A percentile compares a stretch with the other conserved stretches of the same genome.
These are phyloP conservation scores for Typhlichthys subterraneus DNA, from an alignment of 2,797 vertebrate species.

Conservation along the genomic window DNA sequence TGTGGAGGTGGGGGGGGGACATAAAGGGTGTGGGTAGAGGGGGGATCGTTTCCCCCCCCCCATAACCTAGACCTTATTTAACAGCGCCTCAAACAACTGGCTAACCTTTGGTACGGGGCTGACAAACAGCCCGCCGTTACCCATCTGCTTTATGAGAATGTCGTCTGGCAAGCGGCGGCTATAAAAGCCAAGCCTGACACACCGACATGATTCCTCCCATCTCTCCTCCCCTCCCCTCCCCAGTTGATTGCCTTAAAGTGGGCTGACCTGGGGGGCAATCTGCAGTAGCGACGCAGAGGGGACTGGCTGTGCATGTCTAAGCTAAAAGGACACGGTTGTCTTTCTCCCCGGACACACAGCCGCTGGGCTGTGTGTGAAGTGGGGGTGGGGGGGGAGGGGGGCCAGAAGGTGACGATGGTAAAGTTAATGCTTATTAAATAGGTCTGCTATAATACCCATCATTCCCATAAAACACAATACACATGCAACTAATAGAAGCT, in stretches of 20 bases:
- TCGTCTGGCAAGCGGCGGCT: constrained; percentile 60
- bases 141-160: constrained; percentile 80
- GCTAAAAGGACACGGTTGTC: constrained; percentile 45
- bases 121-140: constrained; percentile 82
- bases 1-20: constrained; percentile 64
- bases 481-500: too few relatives aligned
- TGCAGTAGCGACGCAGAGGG: constrained; percentile 31
- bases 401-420: constrained; percentile 23
- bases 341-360: constrained; percentile 51
- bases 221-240: constrained; percentile 23
- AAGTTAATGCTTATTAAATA: constrained; percentile 21
- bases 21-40: constrained; percentile 57
- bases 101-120: constrained; percentile 79
- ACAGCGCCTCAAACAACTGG: constrained; percentile 77
- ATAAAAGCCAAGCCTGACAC: constrained; percentile 63
- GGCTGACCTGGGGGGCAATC: constrained; percentile 52
- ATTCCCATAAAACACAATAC: too few relatives aligned
- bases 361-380: constrained; percentile 41
- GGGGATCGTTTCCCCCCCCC: constrained; percentile 63
- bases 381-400: constrained; percentile 30
- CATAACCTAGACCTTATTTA: constrained; percentile 81
- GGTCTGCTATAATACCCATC: constrained; percentile 10
- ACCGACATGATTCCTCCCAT: constrained; percentile 10
- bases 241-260: constrained; percentile 61
- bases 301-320: constrained; percentile 51